Evolutionary conservation across 2,797 vertebrate genomes (phyloP), one percentile per base, ranked within the genome.

Genomic region (Podargus strigoides): DNA sequence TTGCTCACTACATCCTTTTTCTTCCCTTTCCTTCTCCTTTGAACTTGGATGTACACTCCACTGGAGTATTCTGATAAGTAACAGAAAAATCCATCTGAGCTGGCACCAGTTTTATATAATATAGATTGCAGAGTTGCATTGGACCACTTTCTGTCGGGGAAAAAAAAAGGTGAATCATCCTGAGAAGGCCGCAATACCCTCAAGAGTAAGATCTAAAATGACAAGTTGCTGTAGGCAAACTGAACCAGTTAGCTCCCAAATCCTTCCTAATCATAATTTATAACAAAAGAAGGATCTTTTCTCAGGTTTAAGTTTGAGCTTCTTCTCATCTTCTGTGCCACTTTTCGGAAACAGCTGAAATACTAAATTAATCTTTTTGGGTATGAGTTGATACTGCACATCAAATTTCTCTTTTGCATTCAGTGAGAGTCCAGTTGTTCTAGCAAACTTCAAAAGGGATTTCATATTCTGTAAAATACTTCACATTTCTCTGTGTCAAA

Each of bases 321-420:
- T 78, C 87, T 91, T 94, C 93, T 96, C 93, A 78, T 82, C 73
- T 95, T 95, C 83, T 86, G 77, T 93, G 84, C 91, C 85, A 90
- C 95, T 96, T 91, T 92, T 72, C 73, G 46, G 87, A 93, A 96
- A 89, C 30, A 34, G 56, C 64, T 90, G 83, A 85, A 95, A 95
- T 85, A 91, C 62, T 89, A 85, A 91, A 94, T 96, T 92, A 95
- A 93, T 93, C 63, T 85, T 94, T 97, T 86, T 83, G 89, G 55
- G 63, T 92, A 82, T 16, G n/a, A 94, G 73, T 92, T 79, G 4
- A 94, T 96, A 88, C 63, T 79, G 85, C 89, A 93, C 85, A 93
- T 95, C 41, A 85, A 44, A 91, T 80, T 94, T 93, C 64, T 75
- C 64, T 47, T 96, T 90, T 96, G 67, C 93, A 93, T 96, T 94